phyloP scores from a whole-genome alignment of 2,888 invertebrate genomes.

The Actias luna region DNA sequence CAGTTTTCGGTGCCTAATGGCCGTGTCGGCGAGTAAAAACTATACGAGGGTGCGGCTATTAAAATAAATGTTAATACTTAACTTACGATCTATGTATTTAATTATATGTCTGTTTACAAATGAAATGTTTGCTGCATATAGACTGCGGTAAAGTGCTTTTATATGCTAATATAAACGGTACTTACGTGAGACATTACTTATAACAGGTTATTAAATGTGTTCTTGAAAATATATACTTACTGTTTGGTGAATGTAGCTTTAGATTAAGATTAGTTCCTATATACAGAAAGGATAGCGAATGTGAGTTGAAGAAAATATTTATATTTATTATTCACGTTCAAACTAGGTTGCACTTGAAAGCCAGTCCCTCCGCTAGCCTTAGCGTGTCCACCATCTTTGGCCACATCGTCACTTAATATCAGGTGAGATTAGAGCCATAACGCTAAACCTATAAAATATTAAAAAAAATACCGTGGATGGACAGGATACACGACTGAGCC shows the following conservation, averaged over 20 bases:
- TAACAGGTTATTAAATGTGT: background rate
- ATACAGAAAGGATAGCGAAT: background rate
- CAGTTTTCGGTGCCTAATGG: conserved; percentile 16
- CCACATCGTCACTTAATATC: too few species aligned
- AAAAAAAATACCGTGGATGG: too few species aligned
- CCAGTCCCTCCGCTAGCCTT: too few species aligned
- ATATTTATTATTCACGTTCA: too few species aligned
- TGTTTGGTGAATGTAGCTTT: too few species aligned
- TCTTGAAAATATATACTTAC: background rate
- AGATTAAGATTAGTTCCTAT: background rate
- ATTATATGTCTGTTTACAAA: background rate
- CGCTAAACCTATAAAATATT: too few species aligned
- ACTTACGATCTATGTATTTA: background rate
- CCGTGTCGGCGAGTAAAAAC: background rate
- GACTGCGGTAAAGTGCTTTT: background rate
- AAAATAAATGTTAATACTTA: conserved; percentile 1
- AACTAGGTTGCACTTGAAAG: too few species aligned
- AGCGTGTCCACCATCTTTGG: too few species aligned
- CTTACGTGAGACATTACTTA: background rate
- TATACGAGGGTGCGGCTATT: conserved; percentile 20
- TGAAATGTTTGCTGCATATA: background rate
- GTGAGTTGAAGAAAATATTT: background rate
- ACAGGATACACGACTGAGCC: too few species aligned
- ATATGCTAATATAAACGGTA: background rate
- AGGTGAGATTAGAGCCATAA: too few species aligned